Evolutionary conservation across 1,140 invertebrate genomes (phyloP).

Genomic region (Pachyrhynchus sulphureomaculatus): DNA sequence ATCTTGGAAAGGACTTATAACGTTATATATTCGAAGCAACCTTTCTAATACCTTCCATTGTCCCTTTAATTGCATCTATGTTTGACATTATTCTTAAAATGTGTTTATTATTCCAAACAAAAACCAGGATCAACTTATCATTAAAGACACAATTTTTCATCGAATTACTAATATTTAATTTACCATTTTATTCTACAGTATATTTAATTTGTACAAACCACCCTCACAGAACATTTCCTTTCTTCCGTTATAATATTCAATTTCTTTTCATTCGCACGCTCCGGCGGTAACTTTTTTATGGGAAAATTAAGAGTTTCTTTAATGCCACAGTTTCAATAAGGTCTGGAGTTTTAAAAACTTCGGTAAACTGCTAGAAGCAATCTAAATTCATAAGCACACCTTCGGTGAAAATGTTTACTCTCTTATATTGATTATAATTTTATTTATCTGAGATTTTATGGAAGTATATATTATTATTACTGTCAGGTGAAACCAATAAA

Average conservation of each 20-base stretch:
- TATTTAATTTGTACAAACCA: no score
- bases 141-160: background rate
- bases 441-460: constrained; percentile 8
- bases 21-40: no score
- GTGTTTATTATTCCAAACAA: no score
- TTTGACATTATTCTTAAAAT: no score
- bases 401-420: constrained; percentile 37
- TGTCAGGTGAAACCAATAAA: background rate
- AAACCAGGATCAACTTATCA: no score
- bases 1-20: no score
- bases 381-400: constrained; percentile 47
- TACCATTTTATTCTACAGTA: no score
- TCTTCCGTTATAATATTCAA: constrained; percentile 39
- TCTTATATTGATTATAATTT: constrained; percentile 36
- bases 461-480: background rate
- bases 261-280: constrained; percentile 44
- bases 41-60: no score
- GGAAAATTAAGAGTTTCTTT: constrained; percentile 44
- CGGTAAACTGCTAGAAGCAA: constrained; percentile 36
- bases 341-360: constrained; percentile 28
- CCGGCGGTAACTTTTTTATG: constrained; percentile 41
- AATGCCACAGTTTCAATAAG: constrained; percentile 41
- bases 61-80: no score
- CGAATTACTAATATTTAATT: background rate
- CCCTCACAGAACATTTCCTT: background rate